Conservation (phyloP, 2,797 vertebrate species). For the Silurus aristotelis region DNA sequence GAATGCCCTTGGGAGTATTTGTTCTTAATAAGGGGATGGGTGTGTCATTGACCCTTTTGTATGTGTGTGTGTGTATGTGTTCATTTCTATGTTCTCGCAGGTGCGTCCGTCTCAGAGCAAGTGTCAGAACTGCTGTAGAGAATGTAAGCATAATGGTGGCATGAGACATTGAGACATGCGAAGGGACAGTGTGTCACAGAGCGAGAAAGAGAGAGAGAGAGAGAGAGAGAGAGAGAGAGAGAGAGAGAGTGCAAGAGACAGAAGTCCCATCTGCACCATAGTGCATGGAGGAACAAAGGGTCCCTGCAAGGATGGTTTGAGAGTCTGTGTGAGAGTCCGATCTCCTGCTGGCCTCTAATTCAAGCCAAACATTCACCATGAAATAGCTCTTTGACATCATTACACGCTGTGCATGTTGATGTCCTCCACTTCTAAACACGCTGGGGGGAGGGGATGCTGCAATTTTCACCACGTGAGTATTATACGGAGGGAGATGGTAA, state of each 20-base stretch:
- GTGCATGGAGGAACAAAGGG: constrained; percentile 60
- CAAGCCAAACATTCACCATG: constrained; percentile 66
- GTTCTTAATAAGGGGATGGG: constrained; percentile 27
- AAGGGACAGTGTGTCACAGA: constrained; percentile 43
- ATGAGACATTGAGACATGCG: constrained; percentile 40
- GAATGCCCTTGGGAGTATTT: constrained; percentile 2
- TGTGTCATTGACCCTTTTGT: constrained; percentile 8
- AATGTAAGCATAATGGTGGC: constrained; percentile 42
- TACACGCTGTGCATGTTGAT: constrained; percentile 65
- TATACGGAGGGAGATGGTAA: constrained; percentile 46
- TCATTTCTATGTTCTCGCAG: constrained; percentile 22
- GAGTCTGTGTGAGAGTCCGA: constrained; percentile 57
- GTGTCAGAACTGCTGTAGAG: constrained; percentile 31
- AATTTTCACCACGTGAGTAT: constrained; percentile 57
- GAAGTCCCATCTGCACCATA: constrained; percentile 55
- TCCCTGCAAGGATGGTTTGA: constrained; percentile 47
- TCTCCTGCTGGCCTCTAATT: constrained; percentile 66
- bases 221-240: constrained; percentile 31
- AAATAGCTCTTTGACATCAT: constrained; percentile 66
- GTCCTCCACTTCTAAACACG: constrained; percentile 57
- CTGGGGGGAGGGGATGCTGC: constrained; percentile 45
- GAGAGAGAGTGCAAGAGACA: constrained; percentile 35
- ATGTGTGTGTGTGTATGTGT: constrained; percentile 6
- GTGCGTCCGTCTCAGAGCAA: constrained; percentile 34
- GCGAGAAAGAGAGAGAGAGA: constrained; percentile 35